Percentiles rank a stretch among this genome's conserved stretches.
phyloP scores from a whole-genome alignment of 2,113 vertebrate genomes.

The Herpailurus yagouaroundi region DNA sequence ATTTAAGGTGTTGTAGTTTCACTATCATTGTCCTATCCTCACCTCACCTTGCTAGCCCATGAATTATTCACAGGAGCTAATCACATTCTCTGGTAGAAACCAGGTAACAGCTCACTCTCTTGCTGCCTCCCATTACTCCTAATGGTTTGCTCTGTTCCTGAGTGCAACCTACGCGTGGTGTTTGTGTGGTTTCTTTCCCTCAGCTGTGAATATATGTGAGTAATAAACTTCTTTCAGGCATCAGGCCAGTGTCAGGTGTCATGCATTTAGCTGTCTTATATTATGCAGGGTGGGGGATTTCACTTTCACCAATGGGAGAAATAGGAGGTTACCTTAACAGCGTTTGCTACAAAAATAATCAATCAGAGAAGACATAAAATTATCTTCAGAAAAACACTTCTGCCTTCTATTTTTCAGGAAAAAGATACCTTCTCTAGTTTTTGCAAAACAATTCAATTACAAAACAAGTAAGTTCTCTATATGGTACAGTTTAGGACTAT shows the following conservation, averaged over 20 bases:
- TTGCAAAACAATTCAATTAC: not conserved
- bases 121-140: not conserved
- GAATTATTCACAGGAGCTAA: not conserved
- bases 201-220: not conserved
- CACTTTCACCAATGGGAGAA: not conserved
- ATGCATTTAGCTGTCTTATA: not conserved
- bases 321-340: not conserved
- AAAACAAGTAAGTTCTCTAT: not conserved
- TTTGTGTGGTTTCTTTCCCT: not conserved
- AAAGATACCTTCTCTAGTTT: not conserved
- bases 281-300: not conserved
- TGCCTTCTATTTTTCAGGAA: not conserved
- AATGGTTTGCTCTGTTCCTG: not conserved
- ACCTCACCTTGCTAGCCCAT: not conserved
- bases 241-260: not conserved
- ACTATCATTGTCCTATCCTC: not conserved
- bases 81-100: not conserved
- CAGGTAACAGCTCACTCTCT: not conserved
- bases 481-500: not conserved
- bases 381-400: not conserved
- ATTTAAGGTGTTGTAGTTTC: not conserved
- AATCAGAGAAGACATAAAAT: not conserved
- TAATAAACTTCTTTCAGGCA: not conserved
- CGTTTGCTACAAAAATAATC: not conserved
- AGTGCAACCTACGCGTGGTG: not conserved